Percentiles rank a stretch among this genome's conserved stretches.
Conservation (phyloP, 2,888 invertebrate genomes). For the Drosophila anceps region DNA sequence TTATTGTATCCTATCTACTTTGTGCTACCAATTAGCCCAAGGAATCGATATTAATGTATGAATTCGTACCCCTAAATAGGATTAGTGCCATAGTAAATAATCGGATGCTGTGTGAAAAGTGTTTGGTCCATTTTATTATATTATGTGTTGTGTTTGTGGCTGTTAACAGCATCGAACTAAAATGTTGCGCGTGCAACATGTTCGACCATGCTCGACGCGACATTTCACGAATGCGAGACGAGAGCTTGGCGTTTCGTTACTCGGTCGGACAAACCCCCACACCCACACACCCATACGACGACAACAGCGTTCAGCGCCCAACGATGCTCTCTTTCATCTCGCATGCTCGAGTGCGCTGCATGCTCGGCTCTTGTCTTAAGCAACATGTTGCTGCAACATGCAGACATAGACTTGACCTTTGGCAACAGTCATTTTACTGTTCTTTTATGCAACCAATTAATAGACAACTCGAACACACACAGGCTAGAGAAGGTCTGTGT, state of each 20-base stretch:
- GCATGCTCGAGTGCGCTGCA: neutral
- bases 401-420: slow-evolving; percentile 68
- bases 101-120: slow-evolving; percentile 10
- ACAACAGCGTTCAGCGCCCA: neutral
- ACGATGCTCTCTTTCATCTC: slow-evolving; percentile 25
- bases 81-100: slow-evolving; percentile 10
- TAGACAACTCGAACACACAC: slow-evolving; percentile 50
- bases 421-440: slow-evolving; percentile 67
- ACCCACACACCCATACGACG: neutral
- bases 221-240: slow-evolving; percentile 30
- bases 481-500: neutral
- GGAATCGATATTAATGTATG: neutral
- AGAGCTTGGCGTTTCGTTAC: slow-evolving; percentile 31
- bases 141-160: neutral
- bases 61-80: neutral
- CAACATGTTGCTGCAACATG: slow-evolving; percentile 59
- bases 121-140: neutral
- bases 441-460: slow-evolving; percentile 73
- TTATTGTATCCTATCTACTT: neutral
- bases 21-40: neutral
- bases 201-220: slow-evolving; percentile 6
- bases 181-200: slow-evolving; percentile 26
- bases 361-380: slow-evolving; percentile 7
- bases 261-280: slow-evolving; percentile 29
- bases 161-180: slow-evolving; percentile 29